Evolutionary conservation across 2,888 invertebrate species (phyloP).

Genomic region (Synergus laeviventris): DNA sequence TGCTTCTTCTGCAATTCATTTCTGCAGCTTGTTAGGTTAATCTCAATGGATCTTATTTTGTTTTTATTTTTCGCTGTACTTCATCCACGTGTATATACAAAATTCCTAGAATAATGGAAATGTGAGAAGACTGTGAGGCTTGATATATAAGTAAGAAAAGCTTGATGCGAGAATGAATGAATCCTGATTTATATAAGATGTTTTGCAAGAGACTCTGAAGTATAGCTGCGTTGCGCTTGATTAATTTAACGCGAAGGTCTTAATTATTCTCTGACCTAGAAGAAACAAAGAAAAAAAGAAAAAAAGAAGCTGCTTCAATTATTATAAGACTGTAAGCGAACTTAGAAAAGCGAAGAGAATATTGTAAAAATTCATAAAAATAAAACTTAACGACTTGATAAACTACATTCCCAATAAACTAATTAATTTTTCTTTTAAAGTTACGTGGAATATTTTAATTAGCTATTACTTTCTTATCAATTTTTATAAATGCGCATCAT

Average conservation of each 20-base stretch:
- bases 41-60: conserved; percentile 25
- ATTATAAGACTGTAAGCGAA: background rate
- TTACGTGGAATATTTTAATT: no score
- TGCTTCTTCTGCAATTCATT: conserved; percentile 10
- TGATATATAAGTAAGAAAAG: background rate
- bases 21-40: conserved; percentile 13
- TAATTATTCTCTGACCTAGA: background rate
- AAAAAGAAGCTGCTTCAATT: background rate
- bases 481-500: no score
- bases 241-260: background rate
- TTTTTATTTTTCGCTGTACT: conserved; percentile 22
- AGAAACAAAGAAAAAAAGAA: background rate
- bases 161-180: conserved; percentile 1
- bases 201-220: background rate
- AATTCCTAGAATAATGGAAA: conserved; percentile 62
- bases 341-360: background rate
- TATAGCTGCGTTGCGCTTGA: background rate
- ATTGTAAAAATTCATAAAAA: background rate
- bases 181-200: conserved; percentile 1
- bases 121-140: conserved; percentile 57
- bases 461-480: no score
- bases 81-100: conserved; percentile 12
- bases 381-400: background rate
- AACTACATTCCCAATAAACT: no score
- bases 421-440: no score